phyloP scores from a whole-genome alignment of 2,797 vertebrate genomes.

The Peromyscus nudipes region DNA sequence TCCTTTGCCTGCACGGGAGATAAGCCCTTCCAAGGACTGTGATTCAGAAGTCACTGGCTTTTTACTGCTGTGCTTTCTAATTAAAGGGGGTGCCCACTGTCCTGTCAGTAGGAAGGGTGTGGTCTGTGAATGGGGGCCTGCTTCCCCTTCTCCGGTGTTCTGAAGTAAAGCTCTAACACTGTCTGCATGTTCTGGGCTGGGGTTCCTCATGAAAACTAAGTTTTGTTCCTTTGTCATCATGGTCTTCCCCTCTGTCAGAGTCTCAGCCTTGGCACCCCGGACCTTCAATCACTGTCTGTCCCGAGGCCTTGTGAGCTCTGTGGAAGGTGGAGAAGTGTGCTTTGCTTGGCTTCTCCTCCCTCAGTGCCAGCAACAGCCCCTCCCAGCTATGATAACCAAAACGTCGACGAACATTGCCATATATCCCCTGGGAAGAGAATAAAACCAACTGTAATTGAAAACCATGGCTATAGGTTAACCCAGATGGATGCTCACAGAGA shows the following conservation, averaged over 20 bases:
- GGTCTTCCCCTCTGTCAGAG: neutral
- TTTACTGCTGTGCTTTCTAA: constrained; percentile 72
- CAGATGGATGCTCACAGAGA: too few species aligned
- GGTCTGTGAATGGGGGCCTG: accelerated
- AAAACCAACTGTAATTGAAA: neutral
- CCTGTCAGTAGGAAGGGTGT: neutral
- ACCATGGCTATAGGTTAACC: accelerated
- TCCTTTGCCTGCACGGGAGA: constrained; percentile 62
- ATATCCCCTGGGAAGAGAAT: neutral
- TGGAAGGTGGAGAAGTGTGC: accelerated
- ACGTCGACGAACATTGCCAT: neutral
- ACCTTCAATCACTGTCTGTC: accelerated
- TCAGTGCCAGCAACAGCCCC: neutral
- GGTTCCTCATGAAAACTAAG: neutral
- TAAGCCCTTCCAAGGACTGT: neutral
- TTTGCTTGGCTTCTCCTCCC: neutral
- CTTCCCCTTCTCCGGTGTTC: neutral
- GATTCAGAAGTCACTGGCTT: constrained; percentile 28
- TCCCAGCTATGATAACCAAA: neutral
- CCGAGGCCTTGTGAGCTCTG: accelerated
- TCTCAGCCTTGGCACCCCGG: accelerated
- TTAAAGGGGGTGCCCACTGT: constrained; percentile 57
- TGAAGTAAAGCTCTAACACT: neutral
- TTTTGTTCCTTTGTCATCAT: accelerated
- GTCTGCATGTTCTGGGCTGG: neutral